phyloP scores from a whole-genome alignment of 1,140 invertebrate genomes.

The Drosophila seguyi region DNA sequence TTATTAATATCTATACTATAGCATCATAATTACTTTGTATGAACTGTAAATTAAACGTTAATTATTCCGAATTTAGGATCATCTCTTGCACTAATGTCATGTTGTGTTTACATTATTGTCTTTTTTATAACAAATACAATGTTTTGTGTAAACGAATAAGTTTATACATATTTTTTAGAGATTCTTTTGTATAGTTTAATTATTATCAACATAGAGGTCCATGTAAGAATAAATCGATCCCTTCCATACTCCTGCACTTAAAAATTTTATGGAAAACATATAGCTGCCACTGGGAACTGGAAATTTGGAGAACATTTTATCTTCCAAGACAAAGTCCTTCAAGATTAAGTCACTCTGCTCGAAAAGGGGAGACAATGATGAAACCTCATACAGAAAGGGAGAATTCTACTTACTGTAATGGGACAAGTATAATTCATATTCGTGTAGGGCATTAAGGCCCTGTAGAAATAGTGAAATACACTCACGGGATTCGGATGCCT shows the following conservation, averaged over 20 bases:
- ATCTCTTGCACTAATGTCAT: neutral
- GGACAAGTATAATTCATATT: slow-evolving; percentile 44
- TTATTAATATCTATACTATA: neutral
- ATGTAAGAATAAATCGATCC: slow-evolving; percentile 2
- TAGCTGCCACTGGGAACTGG: slow-evolving; percentile 8
- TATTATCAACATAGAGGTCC: slow-evolving; percentile 11
- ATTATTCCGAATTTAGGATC: neutral
- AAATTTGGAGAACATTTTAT: slow-evolving; percentile 19
- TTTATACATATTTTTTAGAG: neutral
- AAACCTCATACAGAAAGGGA: no score
- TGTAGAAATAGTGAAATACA: slow-evolving; percentile 31
- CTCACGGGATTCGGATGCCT: slow-evolving; percentile 25
- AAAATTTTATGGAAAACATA: slow-evolving; percentile 14
- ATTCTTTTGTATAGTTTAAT: neutral
- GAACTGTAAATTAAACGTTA: neutral
- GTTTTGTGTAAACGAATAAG: neutral
- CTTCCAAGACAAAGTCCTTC: slow-evolving; percentile 32
- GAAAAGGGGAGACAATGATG: fast-evolving
- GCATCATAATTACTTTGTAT: neutral
- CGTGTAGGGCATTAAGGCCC: slow-evolving; percentile 2
- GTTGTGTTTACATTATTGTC: neutral
- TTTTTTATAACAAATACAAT: no score
- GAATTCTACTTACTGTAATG: slow-evolving; percentile 14
- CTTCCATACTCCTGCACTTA: neutral
- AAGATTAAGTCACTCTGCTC: slow-evolving; percentile 20